These are phyloP conservation scores for Gambelia wislizenii DNA, from an alignment of 2,797 vertebrate genomes.

Conservation along the genomic window DNA sequence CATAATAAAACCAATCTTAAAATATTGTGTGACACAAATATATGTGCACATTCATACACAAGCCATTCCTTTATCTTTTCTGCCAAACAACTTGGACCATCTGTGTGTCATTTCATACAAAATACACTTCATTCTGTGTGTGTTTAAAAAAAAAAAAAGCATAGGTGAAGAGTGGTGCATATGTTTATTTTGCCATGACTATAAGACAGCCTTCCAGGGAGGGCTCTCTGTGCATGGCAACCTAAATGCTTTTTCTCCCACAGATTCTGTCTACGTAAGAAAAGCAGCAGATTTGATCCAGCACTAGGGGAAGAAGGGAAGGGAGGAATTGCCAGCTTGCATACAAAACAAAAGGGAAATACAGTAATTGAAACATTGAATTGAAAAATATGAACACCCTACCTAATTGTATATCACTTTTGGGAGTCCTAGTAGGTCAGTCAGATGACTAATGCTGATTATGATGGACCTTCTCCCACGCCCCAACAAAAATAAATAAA, in stretches of 20 bases:
- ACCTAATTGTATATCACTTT: too few relatives aligned
- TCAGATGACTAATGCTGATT: too few relatives aligned
- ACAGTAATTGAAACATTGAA: not conserved
- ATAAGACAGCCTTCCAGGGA: not conserved
- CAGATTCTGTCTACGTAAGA: not conserved
- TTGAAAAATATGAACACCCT: too few relatives aligned
- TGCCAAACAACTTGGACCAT: not conserved
- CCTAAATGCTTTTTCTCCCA: not conserved
- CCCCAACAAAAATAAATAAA: too few relatives aligned
- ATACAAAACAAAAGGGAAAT: not conserved
- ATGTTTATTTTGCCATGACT: not conserved
- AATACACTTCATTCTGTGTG: too few relatives aligned
- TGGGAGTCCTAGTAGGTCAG: too few relatives aligned
- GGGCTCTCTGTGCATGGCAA: not conserved
- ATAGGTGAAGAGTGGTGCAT: not conserved
- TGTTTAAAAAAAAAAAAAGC: too few relatives aligned
- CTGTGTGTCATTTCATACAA: not conserved
- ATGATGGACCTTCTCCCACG: too few relatives aligned
- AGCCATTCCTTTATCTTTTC: not conserved
- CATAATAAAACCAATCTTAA: not conserved
- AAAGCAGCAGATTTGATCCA: not conserved
- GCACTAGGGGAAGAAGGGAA: not conserved
- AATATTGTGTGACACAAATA: not conserved
- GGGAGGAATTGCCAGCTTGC: not conserved
- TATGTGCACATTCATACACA: not conserved